Conservation (phyloP, 2,888 invertebrate species). For the Leptura quadrifasciata region DNA sequence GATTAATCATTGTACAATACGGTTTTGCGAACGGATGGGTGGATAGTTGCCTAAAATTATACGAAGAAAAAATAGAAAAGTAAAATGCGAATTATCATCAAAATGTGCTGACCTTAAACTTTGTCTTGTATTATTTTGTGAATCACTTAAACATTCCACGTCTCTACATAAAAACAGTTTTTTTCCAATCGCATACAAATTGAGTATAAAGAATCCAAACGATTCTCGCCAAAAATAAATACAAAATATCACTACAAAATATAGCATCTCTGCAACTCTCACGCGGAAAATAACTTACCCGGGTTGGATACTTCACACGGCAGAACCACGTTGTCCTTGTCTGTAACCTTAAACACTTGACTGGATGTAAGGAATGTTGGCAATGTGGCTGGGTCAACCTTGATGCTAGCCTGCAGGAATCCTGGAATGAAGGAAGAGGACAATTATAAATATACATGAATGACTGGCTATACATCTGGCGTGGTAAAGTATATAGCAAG, state of each 20-base stretch:
- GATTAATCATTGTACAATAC: no score
- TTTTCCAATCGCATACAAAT: no score
- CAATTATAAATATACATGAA: constrained; percentile 48
- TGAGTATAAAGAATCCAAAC: no score
- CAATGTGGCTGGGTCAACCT: constrained; percentile 70
- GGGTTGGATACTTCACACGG: constrained; percentile 78
- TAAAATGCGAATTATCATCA: no score
- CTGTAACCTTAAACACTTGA: constrained; percentile 76
- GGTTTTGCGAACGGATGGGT: no score
- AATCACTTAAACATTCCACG: no score
- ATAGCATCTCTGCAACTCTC: not conserved
- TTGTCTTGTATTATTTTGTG: no score
- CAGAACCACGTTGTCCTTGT: constrained; percentile 76
- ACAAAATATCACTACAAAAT: not conserved
- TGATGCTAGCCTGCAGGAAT: constrained; percentile 68
- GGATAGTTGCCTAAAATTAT: no score
- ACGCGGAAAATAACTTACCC: constrained; percentile 71
- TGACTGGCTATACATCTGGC: constrained; percentile 37
- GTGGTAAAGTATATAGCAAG: constrained; percentile 16
- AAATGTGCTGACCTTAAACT: no score
- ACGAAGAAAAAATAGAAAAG: no score
- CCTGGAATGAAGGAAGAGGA: constrained; percentile 63
- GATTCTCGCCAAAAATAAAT: not conserved
- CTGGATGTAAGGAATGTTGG: constrained; percentile 73
- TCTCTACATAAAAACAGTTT: no score